Percentiles rank a stretch among this genome's conserved stretches.
phyloP scores from a whole-genome alignment of 2,888 invertebrate genomes.

The Ormyrus rosae region DNA sequence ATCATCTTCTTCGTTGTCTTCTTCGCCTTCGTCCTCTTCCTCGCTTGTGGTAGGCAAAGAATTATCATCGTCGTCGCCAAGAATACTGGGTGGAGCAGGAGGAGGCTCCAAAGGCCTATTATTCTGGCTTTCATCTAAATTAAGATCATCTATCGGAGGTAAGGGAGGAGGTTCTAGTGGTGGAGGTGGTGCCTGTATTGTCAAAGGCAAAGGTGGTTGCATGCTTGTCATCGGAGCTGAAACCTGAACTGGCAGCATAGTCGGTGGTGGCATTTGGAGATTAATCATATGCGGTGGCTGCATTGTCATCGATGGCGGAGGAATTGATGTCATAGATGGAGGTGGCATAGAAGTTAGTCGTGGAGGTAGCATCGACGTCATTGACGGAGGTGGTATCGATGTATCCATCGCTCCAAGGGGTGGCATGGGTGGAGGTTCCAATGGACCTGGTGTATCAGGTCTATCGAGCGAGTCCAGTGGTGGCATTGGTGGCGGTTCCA shows the following conservation, averaged over 20 bases:
- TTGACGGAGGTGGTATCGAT: too few relatives aligned
- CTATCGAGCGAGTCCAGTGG: constrained; percentile 25
- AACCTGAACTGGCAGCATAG: constrained; percentile 1
- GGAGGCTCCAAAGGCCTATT: constrained; percentile 1
- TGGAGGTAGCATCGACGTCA: too few relatives aligned
- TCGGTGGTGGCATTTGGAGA: constrained; percentile 32
- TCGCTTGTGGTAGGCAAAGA: constrained; percentile 13
- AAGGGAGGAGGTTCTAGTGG: constrained; percentile 31
- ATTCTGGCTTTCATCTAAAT: background rate
- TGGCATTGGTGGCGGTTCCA: constrained; percentile 44
- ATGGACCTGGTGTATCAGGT: too few relatives aligned
- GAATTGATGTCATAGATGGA: too few relatives aligned
- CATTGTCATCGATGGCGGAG: too few relatives aligned
- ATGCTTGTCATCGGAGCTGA: background rate
- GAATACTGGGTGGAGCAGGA: constrained; percentile 34
- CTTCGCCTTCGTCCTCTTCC: constrained; percentile 11
- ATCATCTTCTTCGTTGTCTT: constrained; percentile 16
- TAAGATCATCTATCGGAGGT: constrained; percentile 30
- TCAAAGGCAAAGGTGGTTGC: constrained; percentile 2
- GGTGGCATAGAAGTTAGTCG: too few relatives aligned
- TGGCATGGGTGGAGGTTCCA: too few relatives aligned
- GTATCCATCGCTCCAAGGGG: too few relatives aligned
- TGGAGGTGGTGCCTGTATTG: background rate
- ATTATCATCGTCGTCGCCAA: constrained; percentile 45
- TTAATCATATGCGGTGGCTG: too few relatives aligned